Evolutionary conservation across 2,888 invertebrate species (phyloP).

Genomic region (Acrocyrtus sp.): DNA sequence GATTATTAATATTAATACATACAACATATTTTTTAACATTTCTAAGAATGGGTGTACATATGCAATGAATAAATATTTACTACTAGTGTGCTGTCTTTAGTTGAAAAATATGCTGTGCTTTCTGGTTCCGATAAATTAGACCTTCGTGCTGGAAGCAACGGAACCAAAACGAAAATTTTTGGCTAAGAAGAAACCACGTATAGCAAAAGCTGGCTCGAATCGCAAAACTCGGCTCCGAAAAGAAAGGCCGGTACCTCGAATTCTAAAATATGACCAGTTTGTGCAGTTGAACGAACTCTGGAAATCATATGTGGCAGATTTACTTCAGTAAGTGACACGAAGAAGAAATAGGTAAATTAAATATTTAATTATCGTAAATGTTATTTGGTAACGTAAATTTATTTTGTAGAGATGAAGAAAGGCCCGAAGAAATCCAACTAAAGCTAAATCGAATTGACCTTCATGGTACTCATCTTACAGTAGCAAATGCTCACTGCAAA

Average conservation of each 20-base stretch:
- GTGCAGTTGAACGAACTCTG: slow-evolving; percentile 56
- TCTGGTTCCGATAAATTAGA: slow-evolving; percentile 37
- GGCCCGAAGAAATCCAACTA: slow-evolving; percentile 56
- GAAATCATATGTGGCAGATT: slow-evolving; percentile 57
- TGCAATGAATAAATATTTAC: no score
- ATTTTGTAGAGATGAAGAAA: slow-evolving; percentile 34
- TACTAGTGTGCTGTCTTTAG: neutral
- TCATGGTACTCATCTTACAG: slow-evolving; percentile 61
- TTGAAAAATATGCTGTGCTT: neutral
- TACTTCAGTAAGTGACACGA: slow-evolving; percentile 58
- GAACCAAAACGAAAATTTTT: slow-evolving; percentile 36
- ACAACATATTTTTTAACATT: no score
- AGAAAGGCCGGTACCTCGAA: slow-evolving; percentile 46
- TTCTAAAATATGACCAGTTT: slow-evolving; percentile 51
- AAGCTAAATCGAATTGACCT: slow-evolving; percentile 62
- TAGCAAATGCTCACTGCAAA: slow-evolving; percentile 59
- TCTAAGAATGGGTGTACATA: no score
- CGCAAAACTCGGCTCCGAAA: slow-evolving; percentile 28
- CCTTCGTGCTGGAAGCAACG: slow-evolving; percentile 44
- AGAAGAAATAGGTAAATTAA: no score
- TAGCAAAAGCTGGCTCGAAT: slow-evolving; percentile 17
- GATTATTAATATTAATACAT: no score
- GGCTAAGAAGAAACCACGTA: slow-evolving; percentile 1
- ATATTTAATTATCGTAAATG: neutral
- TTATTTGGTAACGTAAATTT: no score